phyloP scores from a whole-genome alignment of 1,140 invertebrate species.

The Tribolium castaneum region DNA sequence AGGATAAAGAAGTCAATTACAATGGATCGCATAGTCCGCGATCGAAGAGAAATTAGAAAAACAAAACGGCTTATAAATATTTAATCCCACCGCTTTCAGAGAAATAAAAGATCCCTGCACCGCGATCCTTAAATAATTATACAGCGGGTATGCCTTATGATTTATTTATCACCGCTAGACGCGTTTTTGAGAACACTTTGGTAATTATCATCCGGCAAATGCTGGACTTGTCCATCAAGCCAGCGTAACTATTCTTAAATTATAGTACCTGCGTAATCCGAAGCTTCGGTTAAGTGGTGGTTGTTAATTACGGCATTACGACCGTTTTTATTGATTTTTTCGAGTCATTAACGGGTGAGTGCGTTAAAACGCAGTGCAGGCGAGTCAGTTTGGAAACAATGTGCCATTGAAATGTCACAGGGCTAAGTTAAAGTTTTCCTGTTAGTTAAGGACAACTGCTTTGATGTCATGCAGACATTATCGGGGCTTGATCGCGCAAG shows the following conservation, averaged over 20 bases:
- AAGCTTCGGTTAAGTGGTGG: neutral
- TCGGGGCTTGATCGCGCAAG: slow-evolving; percentile 2
- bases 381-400: slow-evolving; percentile 16
- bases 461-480: slow-evolving; percentile 20
- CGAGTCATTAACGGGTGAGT: neutral
- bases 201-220: neutral
- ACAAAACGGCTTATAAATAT: slow-evolving; percentile 31
- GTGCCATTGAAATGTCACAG: slow-evolving; percentile 29
- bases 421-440: slow-evolving; percentile 22
- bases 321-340: slow-evolving; percentile 15
- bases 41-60: slow-evolving; percentile 11
- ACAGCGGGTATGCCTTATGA: neutral
- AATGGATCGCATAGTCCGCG: neutral
- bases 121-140: slow-evolving; percentile 6
- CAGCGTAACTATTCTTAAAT: slow-evolving; percentile 1
- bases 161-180: neutral
- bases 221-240: neutral
- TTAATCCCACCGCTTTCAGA: slow-evolving; percentile 9
- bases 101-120: slow-evolving; percentile 5
- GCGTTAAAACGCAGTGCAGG: slow-evolving; percentile 27
- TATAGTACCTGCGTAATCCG: slow-evolving; percentile 2
- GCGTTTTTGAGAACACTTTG: slow-evolving; percentile 3
- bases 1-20: neutral
- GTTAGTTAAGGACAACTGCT: slow-evolving; percentile 25
- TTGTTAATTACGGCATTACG: neutral